Evolutionary conservation across 2,797 vertebrate species (phyloP).

Genomic region (Xerus rutilus): DNA sequence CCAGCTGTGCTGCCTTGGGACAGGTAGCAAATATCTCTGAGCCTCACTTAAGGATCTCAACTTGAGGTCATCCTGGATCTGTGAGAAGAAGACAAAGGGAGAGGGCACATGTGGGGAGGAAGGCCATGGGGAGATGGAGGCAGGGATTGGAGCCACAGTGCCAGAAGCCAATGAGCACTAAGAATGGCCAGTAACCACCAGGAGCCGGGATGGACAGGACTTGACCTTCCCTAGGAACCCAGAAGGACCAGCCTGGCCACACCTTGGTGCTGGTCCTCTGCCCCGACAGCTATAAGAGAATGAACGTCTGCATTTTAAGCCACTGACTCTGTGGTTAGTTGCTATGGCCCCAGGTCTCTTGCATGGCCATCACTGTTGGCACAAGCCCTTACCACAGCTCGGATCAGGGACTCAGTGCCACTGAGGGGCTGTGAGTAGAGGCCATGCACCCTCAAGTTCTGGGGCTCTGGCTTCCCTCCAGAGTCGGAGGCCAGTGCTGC

Average conservation of each 20-base stretch:
- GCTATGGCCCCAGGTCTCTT: background rate
- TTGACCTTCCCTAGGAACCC: fast-evolving
- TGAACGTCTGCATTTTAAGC: background rate
- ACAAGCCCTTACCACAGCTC: too few species aligned
- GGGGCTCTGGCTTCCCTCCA: background rate
- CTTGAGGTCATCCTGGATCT: background rate
- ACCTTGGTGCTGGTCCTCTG: background rate
- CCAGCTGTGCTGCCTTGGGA: background rate
- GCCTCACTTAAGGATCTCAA: background rate
- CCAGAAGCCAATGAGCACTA: background rate
- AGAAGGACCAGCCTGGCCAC: background rate
- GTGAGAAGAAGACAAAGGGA: background rate
- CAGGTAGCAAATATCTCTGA: background rate
- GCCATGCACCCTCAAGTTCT: background rate
- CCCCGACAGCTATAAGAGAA: too few species aligned
- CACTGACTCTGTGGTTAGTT: too few species aligned
- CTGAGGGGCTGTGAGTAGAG: too few species aligned
- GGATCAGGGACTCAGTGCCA: background rate
- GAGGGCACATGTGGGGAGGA: background rate
- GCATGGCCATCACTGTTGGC: too few species aligned
- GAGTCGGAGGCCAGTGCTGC: background rate
- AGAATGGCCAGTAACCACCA: background rate
- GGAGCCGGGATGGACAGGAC: background rate
- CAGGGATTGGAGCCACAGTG: fast-evolving
- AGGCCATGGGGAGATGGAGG: background rate